Conservation (phyloP, 2,888 invertebrate genomes). For the Monochamus alternatus region DNA sequence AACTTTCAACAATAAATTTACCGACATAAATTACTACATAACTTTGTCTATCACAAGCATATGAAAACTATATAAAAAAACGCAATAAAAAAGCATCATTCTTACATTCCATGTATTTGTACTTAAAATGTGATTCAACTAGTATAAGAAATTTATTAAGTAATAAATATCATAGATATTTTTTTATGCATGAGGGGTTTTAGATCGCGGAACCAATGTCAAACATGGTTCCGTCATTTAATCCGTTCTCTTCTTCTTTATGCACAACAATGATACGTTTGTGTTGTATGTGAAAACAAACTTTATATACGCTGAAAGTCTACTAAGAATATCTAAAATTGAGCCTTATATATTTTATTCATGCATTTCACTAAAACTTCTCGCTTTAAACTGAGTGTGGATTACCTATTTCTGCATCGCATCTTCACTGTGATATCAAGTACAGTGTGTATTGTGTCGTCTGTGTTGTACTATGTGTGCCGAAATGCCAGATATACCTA, state of each 20-base stretch:
- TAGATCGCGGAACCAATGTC: conserved; percentile 53
- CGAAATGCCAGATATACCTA: conserved; percentile 60
- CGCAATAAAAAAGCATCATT: conserved; percentile 59
- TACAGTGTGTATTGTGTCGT: conserved; percentile 69
- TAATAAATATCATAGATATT: conserved; percentile 69
- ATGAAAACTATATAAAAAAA: conserved; percentile 54
- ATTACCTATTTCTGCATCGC: conserved; percentile 58
- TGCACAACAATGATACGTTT: conserved; percentile 53
- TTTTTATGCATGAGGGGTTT: conserved; percentile 68
- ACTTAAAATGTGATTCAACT: conserved; percentile 71
- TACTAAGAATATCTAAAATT: conserved; percentile 58
- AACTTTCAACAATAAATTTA: conserved; percentile 62
- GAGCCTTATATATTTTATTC: conserved; percentile 60
- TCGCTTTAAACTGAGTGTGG: conserved; percentile 62
- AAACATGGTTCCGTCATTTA: conserved; percentile 47
- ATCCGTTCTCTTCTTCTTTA: conserved; percentile 52
- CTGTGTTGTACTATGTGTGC: conserved; percentile 67
- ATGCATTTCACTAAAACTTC: conserved; percentile 57
- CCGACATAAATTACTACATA: conserved; percentile 46
- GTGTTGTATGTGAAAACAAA: conserved; percentile 39
- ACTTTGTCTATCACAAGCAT: conserved; percentile 53
- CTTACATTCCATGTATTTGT: conserved; percentile 65
- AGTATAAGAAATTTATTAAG: conserved; percentile 65
- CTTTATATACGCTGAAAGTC: conserved; percentile 54
- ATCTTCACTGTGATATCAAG: conserved; percentile 70